A percentile compares a stretch with the other conserved stretches of the same genome.
Evolutionary conservation across 2,888 invertebrate species (phyloP).

Genomic region (Leptogaster cylindrica): DNA sequence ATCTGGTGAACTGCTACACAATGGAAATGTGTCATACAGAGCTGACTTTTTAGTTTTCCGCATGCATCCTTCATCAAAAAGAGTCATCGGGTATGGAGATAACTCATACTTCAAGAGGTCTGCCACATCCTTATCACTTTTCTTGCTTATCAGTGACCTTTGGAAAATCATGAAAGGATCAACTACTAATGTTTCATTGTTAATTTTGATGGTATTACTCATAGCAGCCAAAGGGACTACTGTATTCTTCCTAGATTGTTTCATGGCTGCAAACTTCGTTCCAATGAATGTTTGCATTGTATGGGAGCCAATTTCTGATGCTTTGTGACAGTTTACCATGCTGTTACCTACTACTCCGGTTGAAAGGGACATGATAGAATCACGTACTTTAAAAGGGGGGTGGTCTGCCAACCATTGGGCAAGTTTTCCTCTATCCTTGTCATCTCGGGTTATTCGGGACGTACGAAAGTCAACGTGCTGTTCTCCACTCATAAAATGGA

Average conservation of each 20-base stretch:
- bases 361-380: constrained; percentile 49
- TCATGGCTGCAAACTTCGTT: not conserved
- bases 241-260: not conserved
- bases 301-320: constrained; percentile 34
- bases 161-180: constrained; percentile 1
- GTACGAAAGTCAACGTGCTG: constrained; percentile 54
- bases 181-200: not conserved
- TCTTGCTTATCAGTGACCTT: not conserved
- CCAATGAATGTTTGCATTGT: not conserved
- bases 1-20: not conserved
- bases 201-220: not conserved
- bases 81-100: not conserved
- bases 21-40: not conserved
- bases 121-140: not conserved
- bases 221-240: not conserved
- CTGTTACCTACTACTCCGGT: constrained; percentile 51
- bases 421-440: constrained; percentile 49
- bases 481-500: constrained; percentile 52
- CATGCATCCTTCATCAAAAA: not conserved
- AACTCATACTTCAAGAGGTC: not conserved
- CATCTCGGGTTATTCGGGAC: constrained; percentile 52
- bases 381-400: constrained; percentile 48
- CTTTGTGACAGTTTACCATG: constrained; percentile 48
- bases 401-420: constrained; percentile 48
- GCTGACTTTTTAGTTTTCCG: not conserved